Base-by-base conservation (phyloP, 1,140 invertebrate species). In the Drosophila lini region DNA sequence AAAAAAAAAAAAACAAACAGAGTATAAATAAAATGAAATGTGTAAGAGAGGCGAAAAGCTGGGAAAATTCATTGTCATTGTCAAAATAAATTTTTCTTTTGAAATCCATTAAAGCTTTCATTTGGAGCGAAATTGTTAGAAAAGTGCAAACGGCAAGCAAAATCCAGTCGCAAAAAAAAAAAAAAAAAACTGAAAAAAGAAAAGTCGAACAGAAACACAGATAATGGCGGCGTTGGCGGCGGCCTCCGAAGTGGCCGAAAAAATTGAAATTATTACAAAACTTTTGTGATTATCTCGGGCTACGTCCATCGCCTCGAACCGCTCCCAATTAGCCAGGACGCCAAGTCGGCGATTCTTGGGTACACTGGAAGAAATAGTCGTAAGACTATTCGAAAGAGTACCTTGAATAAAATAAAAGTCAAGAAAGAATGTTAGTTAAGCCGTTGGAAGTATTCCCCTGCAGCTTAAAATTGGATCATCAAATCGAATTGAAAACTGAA, bases 61-160 rank as follows among this genome's bases (percentile, higher is more conserved):
- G 53, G 52, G 61, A 81, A 81, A 82, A 81, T 82, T 82, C 80
- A 81, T 81, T 81, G 80, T 81, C 80, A 81, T 81, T 78, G 80
- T 81, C 80, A 81, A 81, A 81, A 81, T 81, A 81, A 81, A 81
- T 81, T 81, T 81, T 82, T 71, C 74, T 81, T 81, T 81, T 81
- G 79, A 81, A 81, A 81, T 81, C 80, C 80, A 81, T 81, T 81
- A 81, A 81, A 78, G 80, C 75, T 81, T 81, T 81, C 74, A 81
- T 81, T 81, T 63, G 63, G 62, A 63, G 74, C 61, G 67, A 81
- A 81, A 81, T 78, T 81, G 73, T 81, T 81, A 59, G 79, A 81
- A 81, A 81, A 81, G 79, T 81, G 79, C 79, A 81, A 81, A 81
- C 76, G 68, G 68, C 76, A 45, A 79, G 58, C 42, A 76, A 52